Evolutionary conservation across 2,888 invertebrate species (phyloP), one percentile per base, ranked within the genome.

Genomic region (Cryptosula pallasiana): DNA sequence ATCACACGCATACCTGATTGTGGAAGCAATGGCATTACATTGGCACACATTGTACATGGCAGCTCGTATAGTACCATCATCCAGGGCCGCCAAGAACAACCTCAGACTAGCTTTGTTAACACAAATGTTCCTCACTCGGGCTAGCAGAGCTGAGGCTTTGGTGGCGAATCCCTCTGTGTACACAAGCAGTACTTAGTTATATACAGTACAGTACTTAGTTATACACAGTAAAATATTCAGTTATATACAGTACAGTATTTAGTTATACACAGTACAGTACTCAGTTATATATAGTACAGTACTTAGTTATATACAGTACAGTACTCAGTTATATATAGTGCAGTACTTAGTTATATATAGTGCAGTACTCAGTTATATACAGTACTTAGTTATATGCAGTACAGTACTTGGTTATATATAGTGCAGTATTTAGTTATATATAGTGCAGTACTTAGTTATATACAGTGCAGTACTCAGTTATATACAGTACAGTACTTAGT

Each of bases 1-100:
- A 55, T 55, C 25, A 25, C 23, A 16, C 9, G 23, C 29, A 9
- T 63, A 63, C 63, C 63, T 63, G 63, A 63, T 63, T 2, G 63
- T 63, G 29, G 27, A 5, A 63, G 63, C 63, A 34, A 63, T 63
- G 63, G 25, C 27, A n/a, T 63, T 63, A 34, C 63, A 63, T 20
- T 63, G 20, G 63, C 63, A 63, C 63, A 63, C 63, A 32, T 63
- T 63, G 32, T 63, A 63, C 63, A 63, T 63, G 29, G 63, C 63
- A 32, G 63, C 63, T 63, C 63, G 27, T 34, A 63, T n/a, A 13
- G 63, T 63, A 9, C 63, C 63, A 34, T 63, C 63, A 32, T 63
- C 63, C 25, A 63, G 63, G 13, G 63, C 63, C 2, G 63, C 34
- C 13, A 63, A 34, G 34, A 63, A 63, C 13, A 63, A 32, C 16